These are phyloP conservation scores for Gallirallus australis DNA, from an alignment of 2,797 vertebrate species.

Conservation along the genomic window DNA sequence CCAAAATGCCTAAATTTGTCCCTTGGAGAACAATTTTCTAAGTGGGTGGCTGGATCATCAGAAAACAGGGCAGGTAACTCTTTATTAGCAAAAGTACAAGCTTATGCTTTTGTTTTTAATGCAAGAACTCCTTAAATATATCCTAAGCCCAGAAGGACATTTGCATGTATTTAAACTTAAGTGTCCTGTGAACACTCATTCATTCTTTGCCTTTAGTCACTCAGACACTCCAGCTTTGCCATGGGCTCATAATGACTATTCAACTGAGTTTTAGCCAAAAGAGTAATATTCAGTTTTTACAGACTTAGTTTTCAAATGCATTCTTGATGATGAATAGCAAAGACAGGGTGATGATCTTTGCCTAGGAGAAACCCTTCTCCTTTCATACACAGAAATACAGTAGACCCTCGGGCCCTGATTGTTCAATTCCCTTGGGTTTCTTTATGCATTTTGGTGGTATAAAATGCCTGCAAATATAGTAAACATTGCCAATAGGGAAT, in stretches of 20 bases:
- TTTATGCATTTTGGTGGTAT: conserved; percentile 1
- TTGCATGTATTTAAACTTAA: background rate
- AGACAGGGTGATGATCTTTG: background rate
- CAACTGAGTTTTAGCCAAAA: conserved; percentile 27
- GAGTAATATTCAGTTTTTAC: background rate
- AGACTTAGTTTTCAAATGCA: background rate
- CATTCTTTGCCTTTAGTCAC: background rate
- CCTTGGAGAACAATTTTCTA: background rate
- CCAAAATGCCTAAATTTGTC: background rate
- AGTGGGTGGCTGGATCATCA: background rate
- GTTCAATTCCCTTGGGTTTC: background rate
- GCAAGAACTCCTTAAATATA: background rate
- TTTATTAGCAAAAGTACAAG: background rate
- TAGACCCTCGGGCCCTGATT: background rate
- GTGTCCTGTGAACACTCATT: background rate
- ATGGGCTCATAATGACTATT: background rate
- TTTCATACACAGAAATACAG: background rate
- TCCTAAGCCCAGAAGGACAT: background rate
- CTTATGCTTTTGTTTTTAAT: background rate
- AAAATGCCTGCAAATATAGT: conserved; percentile 24
- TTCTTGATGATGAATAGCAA: conserved; percentile 11
- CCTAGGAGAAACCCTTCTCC: background rate
- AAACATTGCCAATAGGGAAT: background rate
- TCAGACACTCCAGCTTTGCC: background rate
- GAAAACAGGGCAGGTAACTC: background rate